Evolutionary conservation across 2,888 invertebrate genomes (phyloP).

Genomic region (Drosophila formosana): DNA sequence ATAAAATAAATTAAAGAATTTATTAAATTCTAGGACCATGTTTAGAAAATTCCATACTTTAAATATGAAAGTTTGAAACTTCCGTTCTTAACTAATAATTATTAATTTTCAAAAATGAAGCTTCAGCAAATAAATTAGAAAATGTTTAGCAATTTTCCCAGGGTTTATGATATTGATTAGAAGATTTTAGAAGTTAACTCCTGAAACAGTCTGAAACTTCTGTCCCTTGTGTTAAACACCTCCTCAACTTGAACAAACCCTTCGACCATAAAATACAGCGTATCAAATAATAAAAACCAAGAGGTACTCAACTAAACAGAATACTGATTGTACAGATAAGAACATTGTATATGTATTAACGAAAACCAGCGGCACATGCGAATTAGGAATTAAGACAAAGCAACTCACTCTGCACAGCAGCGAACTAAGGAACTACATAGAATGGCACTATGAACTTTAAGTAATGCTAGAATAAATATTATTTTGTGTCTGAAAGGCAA

Average conservation of each 20-base stretch:
- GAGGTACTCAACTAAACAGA: slow-evolving; percentile 6
- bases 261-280: slow-evolving; percentile 1
- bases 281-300: slow-evolving; percentile 7
- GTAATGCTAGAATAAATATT: neutral
- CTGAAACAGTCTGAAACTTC: neutral
- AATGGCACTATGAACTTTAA: neutral
- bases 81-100: too few species aligned
- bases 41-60: too few species aligned
- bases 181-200: too few species aligned
- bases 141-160: too few species aligned
- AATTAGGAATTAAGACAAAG: slow-evolving; percentile 12
- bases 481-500: slow-evolving; percentile 26
- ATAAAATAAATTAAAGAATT: too few species aligned
- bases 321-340: slow-evolving; percentile 7
- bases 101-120: too few species aligned
- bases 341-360: neutral
- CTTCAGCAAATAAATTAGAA: too few species aligned
- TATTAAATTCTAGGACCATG: too few species aligned
- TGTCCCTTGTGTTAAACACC: neutral
- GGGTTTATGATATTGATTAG: too few species aligned
- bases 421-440: slow-evolving; percentile 4
- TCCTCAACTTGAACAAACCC: neutral
- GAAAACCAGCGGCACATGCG: slow-evolving; percentile 9
- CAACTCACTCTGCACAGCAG: slow-evolving; percentile 3
- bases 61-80: too few species aligned